Base-by-base conservation (phyloP, 2,797 vertebrate genomes). In the Menidia menidia region DNA sequence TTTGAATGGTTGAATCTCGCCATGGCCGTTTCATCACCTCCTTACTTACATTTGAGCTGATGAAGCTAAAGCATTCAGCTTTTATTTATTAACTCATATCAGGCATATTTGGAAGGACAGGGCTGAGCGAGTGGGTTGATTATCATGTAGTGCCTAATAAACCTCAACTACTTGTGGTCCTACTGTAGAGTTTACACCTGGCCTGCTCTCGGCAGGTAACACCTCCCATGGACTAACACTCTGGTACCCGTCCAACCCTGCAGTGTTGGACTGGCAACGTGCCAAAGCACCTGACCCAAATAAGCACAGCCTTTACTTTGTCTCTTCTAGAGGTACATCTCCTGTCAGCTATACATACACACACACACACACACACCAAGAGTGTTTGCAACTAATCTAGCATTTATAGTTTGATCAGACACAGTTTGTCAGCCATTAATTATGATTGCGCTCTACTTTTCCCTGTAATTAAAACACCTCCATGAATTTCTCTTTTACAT, bases 131-230 rank as follows among this genome's bases (percentile, higher is more conserved):
- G 18, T 33, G 30, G 13, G 56, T 51, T 78, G 75, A 82, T 81
- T 76, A 73, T 56, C 73, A 66, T 51, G 52, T 42, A 52, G 73
- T 72, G 65, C 81, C 74, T 84, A 67, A 83, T 87, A 83, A 84
- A 87, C 50, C 73, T 76, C 67, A 68, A 44, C 68, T 78, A 73
- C 70, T 76, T 78, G 82, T 71, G 55, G 83, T 83, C 75, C 75
- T 77, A 78, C 84, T 85, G 89, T 80, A 77, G 89, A 83, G 86
- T 76, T 79, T 81, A 67, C 85, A 91, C 89, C 88, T 91, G 90
- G 86, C 89, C 73, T 82, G 86, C 42, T 67, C 81, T 79, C 87
- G 82, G 87, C 77, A 89, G 87, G 87, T 82, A 60, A 77, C 63
- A 55, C 77, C 82, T 73, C 87, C 88, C 55, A 47, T 83, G 67